Conservation (phyloP, 2,888 invertebrate genomes). For the Fragum whitleyi region DNA sequence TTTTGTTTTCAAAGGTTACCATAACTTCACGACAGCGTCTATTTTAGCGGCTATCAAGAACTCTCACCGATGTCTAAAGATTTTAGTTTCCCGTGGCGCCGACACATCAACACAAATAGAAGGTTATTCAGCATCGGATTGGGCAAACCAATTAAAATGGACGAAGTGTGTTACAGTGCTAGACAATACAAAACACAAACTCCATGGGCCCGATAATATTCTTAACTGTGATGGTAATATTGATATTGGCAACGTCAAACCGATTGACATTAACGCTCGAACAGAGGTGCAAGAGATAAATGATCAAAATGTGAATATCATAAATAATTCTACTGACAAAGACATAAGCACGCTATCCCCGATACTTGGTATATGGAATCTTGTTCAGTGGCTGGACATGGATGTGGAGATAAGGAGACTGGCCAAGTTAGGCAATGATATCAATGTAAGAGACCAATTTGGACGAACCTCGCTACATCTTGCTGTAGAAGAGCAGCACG, state of each 20-base stretch:
- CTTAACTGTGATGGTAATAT: no score
- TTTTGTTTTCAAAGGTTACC: slow-evolving; percentile 59
- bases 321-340: not conserved
- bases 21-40: slow-evolving; percentile 51
- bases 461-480: slow-evolving; percentile 58
- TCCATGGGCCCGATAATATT: no score
- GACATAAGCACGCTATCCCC: slow-evolving; percentile 15
- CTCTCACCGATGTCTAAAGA: slow-evolving; percentile 49
- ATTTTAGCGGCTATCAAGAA: slow-evolving; percentile 50
- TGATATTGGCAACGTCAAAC: no score
- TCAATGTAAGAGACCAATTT: slow-evolving; percentile 46
- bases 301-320: not conserved
- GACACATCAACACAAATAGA: slow-evolving; percentile 22
- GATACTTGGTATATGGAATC: slow-evolving; percentile 57
- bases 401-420: slow-evolving; percentile 47
- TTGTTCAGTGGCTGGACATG: slow-evolving; percentile 60
- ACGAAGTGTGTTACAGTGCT: slow-evolving; percentile 36
- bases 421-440: slow-evolving; percentile 38
- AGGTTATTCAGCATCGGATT: slow-evolving; percentile 44
- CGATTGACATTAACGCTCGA: no score
- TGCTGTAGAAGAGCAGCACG: slow-evolving; percentile 62
- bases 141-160: slow-evolving; percentile 56
- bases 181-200: not conserved
- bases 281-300: no score
- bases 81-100: slow-evolving; percentile 54